A percentile compares a stretch with the other conserved stretches of the same genome.
Conservation (phyloP, 2,888 invertebrate species). For the Uropetala carovei region DNA sequence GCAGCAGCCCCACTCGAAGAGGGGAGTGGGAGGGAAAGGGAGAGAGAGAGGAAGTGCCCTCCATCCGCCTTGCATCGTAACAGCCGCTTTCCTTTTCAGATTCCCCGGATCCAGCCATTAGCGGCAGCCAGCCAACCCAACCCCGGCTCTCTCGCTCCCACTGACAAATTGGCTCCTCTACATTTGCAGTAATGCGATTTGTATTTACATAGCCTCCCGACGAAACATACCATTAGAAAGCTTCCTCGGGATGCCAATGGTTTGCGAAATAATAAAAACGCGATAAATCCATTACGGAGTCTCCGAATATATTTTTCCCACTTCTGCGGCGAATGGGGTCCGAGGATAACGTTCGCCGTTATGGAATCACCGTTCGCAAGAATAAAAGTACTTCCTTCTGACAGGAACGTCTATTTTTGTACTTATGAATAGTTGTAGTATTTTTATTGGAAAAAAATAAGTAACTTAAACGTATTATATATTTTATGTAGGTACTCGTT, state of each 20-base stretch:
- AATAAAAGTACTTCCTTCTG: too few relatives aligned
- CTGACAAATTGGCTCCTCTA: conserved; percentile 47
- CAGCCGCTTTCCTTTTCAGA: conserved; percentile 2
- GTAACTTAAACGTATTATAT: too few relatives aligned
- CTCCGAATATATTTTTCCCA: too few relatives aligned
- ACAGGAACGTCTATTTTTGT: too few relatives aligned
- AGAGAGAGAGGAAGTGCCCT: conserved; percentile 14
- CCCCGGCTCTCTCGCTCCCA: background rate
- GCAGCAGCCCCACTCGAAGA: background rate
- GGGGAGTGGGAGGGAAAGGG: background rate
- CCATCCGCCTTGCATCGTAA: background rate
- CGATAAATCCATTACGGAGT: background rate
- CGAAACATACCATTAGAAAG: conserved; percentile 16
- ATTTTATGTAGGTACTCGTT: too few relatives aligned
- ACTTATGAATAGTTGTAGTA: too few relatives aligned
- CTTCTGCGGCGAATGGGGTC: too few relatives aligned
- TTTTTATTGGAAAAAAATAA: too few relatives aligned
- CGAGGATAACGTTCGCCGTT: too few relatives aligned
- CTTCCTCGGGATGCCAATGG: background rate
- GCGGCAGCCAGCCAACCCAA: conserved; percentile 21
- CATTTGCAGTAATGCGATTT: conserved; percentile 21
- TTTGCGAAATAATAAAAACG: background rate
- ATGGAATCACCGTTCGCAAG: too few relatives aligned
- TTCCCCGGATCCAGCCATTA: conserved; percentile 47
- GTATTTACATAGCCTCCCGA: conserved; percentile 33